A percentile compares a stretch with the other conserved stretches of the same genome.
phyloP scores from a whole-genome alignment of 1,140 invertebrate genomes.

The Drosophila erecta region DNA sequence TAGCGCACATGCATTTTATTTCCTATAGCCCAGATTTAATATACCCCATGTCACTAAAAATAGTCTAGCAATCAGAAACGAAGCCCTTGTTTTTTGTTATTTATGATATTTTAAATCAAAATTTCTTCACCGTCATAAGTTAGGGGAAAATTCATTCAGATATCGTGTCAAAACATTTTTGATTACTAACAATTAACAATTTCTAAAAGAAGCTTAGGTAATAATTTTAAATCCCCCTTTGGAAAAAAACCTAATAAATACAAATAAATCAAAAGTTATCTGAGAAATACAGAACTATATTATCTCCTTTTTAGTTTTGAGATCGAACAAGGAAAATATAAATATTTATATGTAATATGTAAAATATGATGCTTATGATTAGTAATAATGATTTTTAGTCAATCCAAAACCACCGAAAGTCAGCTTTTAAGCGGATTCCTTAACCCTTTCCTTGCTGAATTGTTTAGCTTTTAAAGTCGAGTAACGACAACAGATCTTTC shows the following conservation, averaged over 20 bases:
- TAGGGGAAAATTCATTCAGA: constrained; percentile 10
- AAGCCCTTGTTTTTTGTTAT: constrained; percentile 53
- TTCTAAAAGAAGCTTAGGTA: constrained; percentile 38
- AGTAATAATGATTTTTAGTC: background rate
- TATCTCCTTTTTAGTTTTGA: background rate
- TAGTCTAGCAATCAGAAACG: constrained; percentile 3
- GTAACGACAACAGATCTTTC: no score
- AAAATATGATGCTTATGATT: background rate
- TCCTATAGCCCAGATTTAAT: background rate
- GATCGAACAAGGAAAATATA: background rate
- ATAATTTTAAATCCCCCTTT: constrained; percentile 36
- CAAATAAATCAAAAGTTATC: constrained; percentile 5
- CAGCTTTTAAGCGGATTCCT: background rate
- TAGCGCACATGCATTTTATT: background rate
- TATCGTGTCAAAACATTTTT: constrained; percentile 50
- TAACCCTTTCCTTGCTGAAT: no score
- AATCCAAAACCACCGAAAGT: no score
- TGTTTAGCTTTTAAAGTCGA: no score
- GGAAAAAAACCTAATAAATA: background rate
- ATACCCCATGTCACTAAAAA: constrained; percentile 2
- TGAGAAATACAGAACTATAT: background rate
- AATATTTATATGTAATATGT: background rate
- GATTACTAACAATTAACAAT: constrained; percentile 48
- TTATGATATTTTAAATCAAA: constrained; percentile 69
- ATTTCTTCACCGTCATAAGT: constrained; percentile 65